Evolutionary conservation across 1,140 invertebrate genomes (phyloP).

Genomic region (Eubasilissa regina): DNA sequence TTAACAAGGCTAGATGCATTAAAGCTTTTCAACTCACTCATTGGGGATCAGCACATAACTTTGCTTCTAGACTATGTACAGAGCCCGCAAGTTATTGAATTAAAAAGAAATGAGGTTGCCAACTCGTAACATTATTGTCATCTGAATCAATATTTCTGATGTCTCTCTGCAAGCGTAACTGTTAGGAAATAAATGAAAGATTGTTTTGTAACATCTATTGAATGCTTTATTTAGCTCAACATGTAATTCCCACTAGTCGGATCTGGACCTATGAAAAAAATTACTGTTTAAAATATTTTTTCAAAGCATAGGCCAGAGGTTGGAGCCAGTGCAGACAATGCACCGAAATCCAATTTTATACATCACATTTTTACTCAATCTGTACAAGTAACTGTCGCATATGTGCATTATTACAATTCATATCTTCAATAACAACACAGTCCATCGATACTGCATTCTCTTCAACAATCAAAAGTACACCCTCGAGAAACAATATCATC

Average conservation of each 20-base stretch:
- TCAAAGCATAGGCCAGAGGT: constrained; percentile 56
- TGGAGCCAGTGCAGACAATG: not conserved
- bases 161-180: too few relatives aligned
- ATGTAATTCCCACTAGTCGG: constrained; percentile 60
- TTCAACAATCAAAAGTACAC: too few relatives aligned
- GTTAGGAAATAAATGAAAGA: constrained; percentile 43
- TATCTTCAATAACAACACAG: not conserved
- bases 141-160: too few relatives aligned
- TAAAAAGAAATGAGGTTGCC: too few relatives aligned
- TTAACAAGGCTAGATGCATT: too few relatives aligned
- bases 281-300: constrained; percentile 39
- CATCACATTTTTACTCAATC: constrained; percentile 10
- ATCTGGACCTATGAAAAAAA: constrained; percentile 58
- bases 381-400: constrained; percentile 27
- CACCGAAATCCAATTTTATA: not conserved
- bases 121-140: too few relatives aligned
- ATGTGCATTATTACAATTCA: constrained; percentile 17
- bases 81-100: too few relatives aligned
- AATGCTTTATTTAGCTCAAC: constrained; percentile 60
- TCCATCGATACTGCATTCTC: too few relatives aligned
- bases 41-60: too few relatives aligned
- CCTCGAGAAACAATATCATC: too few relatives aligned
- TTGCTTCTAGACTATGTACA: too few relatives aligned
- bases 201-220: constrained; percentile 54
- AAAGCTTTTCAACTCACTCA: too few relatives aligned